These are phyloP conservation scores for Lamproptera curius DNA, from an alignment of 2,888 invertebrate genomes.

Conservation along the genomic window DNA sequence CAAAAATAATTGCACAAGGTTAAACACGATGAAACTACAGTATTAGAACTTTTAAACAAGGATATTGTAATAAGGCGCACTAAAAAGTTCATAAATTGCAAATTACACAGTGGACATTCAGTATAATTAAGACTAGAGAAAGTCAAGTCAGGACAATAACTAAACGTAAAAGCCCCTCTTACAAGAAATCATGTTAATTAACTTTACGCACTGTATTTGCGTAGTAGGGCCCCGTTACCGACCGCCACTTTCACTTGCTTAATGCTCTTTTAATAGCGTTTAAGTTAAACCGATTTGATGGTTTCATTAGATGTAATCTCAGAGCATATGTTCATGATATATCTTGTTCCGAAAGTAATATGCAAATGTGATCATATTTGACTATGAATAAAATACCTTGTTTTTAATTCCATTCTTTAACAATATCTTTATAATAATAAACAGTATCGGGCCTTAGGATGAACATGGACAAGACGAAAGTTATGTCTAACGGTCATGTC, in stretches of 20 bases:
- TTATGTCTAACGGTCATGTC: too few relatives aligned
- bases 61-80: background rate
- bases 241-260: slow-evolving; percentile 29
- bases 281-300: slow-evolving; percentile 33
- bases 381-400: background rate
- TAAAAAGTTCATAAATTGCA: slow-evolving; percentile 9
- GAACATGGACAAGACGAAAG: too few relatives aligned
- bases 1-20: too few relatives aligned
- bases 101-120: slow-evolving; percentile 18
- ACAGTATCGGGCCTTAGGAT: background rate
- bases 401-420: background rate
- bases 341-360: background rate
- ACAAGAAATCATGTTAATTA: slow-evolving; percentile 37
- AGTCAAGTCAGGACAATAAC: slow-evolving; percentile 20
- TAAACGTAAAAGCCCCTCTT: slow-evolving; percentile 22
- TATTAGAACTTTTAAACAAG: too few relatives aligned
- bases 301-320: too few relatives aligned
- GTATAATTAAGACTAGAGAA: slow-evolving; percentile 20
- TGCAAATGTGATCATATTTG: background rate
- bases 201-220: slow-evolving; percentile 39
- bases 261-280: slow-evolving; percentile 43
- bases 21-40: too few relatives aligned
- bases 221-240: slow-evolving; percentile 21
- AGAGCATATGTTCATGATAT: too few relatives aligned
- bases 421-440: background rate